Percentiles rank a stretch among this genome's conserved stretches.
Evolutionary conservation across 2,888 invertebrate genomes (phyloP).

Genomic region (Galeopsomyia nigrocyanea): DNA sequence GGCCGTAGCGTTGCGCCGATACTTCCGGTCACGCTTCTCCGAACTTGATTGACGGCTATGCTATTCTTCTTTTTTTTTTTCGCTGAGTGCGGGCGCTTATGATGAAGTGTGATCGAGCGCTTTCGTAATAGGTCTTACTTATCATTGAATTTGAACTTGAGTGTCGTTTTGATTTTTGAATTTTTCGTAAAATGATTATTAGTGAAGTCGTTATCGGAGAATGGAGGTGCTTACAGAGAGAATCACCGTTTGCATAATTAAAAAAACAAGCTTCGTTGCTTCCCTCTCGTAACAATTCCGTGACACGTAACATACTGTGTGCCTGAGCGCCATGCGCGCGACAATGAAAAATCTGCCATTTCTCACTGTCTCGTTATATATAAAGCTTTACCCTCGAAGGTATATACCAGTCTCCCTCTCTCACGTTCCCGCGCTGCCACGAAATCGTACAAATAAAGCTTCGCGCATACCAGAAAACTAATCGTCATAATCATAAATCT

Average conservation of each 20-base stretch:
- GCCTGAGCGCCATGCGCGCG: constrained; percentile 12
- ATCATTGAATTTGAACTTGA: too few relatives aligned
- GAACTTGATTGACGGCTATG: constrained; percentile 12
- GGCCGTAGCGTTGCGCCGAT: constrained; percentile 40
- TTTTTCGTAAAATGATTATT: too few relatives aligned
- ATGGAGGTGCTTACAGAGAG: too few relatives aligned
- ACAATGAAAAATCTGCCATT: constrained; percentile 40
- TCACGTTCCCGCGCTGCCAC: not conserved
- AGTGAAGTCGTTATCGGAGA: too few relatives aligned
- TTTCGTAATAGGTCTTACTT: too few relatives aligned
- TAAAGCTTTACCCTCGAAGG: not conserved
- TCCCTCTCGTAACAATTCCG: constrained; percentile 20
- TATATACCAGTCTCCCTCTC: not conserved
- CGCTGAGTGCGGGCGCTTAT: not conserved
- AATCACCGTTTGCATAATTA: too few relatives aligned
- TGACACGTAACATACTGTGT: not conserved
- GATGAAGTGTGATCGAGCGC: not conserved
- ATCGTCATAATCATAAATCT: constrained; percentile 47
- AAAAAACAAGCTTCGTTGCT: too few relatives aligned
- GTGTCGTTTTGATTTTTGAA: too few relatives aligned
- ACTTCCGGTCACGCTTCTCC: not conserved
- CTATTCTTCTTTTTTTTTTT: not conserved
- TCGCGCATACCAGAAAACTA: constrained; percentile 32
- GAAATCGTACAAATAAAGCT: constrained; percentile 27
- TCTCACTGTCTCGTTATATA: constrained; percentile 41